A percentile compares a stretch with the other conserved stretches of the same genome.
Conservation (phyloP, 1,140 invertebrate genomes). For the Drosophila chauvacae region DNA sequence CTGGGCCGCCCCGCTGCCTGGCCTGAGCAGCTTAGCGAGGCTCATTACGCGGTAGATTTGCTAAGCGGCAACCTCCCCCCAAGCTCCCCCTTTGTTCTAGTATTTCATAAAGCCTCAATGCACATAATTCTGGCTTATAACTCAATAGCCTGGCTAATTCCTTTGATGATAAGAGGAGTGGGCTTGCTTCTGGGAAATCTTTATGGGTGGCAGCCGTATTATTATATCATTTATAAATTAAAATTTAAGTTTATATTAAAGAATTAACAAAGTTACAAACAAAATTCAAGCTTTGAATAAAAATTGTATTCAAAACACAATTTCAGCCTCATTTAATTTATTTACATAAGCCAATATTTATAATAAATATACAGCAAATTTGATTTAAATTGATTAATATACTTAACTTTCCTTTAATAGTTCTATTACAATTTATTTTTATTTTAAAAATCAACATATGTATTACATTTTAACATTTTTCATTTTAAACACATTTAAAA, state of each 20-base stretch:
- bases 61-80: conserved; percentile 23
- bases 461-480: background rate
- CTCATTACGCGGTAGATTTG: conserved; percentile 44
- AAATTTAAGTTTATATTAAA: too few species aligned
- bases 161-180: background rate
- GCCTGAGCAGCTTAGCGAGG: conserved; percentile 34
- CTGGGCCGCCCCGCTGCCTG: conserved; percentile 14
- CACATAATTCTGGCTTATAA: conserved; percentile 44
- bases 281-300: background rate
- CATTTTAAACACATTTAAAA: background rate
- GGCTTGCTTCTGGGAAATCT: conserved; percentile 1
- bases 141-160: conserved; percentile 19
- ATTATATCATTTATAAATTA: background rate
- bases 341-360: background rate
- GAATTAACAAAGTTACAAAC: background rate
- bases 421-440: background rate
- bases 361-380: too few species aligned
- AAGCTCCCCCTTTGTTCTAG: background rate
- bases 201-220: background rate
- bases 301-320: too few species aligned
- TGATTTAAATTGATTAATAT: background rate
- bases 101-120: conserved; percentile 4
- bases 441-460: too few species aligned
- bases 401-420: too few species aligned
- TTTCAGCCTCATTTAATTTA: background rate